Evolutionary conservation across 2,113 vertebrate species (phyloP), one percentile per base, ranked within the genome.

Genomic region (Heliornis fulica): DNA sequence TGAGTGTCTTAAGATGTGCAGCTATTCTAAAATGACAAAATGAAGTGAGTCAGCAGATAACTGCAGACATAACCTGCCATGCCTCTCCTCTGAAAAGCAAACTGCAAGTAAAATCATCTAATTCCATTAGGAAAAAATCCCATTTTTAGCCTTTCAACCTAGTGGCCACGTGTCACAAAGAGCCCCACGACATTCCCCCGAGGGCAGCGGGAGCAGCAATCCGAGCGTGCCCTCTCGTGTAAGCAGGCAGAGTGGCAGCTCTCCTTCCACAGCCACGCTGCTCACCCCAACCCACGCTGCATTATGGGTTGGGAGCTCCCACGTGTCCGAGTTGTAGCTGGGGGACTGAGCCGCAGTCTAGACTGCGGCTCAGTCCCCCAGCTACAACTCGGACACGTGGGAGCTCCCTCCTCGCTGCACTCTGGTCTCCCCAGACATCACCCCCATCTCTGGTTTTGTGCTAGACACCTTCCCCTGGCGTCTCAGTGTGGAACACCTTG

Each of bases 211-310:
- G 50, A 28, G 90, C 29, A 15, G 43, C 51, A 22, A 29, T 38
- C 22, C 3, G 43, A 90, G 36, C 40, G 9, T 93, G 95, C 91
- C 97, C 93, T 88, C 96, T 94, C 38, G 83, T 93, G 96, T 64
- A 32, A 56, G 32, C 61, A 83, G 51, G 53, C 48, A 64, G 85
- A 57, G 86, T 7, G 15, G 91, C 96, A 98, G 61, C 41, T 8
- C 66, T 41, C 19, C 1, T 4, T 7, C 53, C 69, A 19, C 46
- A 46, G 46, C 46, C 46, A 46, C 46, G 22, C 46, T 20, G 45
- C 20, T 21, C 45, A 46, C 17, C 21, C 45, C 5, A 46, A 10
- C 38, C 6, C 45, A 29, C 3, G 4, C 34, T 2, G n/a, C n/a
- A n/a, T n/a, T n/a, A n/a, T n/a, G n/a, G n/a, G n/a, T n/a, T n/a